Evolutionary conservation across 2,797 vertebrate genomes (phyloP).

Genomic region (Peromyscus nudipes): DNA sequence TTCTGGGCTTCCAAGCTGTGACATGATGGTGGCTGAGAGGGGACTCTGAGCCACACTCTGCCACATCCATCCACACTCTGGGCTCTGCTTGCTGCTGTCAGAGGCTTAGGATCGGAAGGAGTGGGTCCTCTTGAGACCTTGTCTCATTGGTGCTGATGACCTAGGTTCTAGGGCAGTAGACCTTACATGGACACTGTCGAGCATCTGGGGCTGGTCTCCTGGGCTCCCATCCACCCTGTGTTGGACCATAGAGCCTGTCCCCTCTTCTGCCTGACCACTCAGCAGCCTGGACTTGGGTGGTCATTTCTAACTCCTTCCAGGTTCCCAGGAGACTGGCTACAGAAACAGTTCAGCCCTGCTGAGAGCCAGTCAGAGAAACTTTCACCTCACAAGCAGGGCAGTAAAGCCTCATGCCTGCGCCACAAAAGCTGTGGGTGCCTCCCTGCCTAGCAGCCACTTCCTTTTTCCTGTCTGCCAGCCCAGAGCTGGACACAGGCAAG

Average conservation of each 20-base stretch:
- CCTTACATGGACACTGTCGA: neutral
- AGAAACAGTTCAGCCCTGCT: neutral
- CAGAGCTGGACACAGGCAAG: neutral
- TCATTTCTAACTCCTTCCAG: neutral
- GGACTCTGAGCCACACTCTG: neutral
- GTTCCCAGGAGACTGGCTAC: neutral
- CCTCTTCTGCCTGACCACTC: neutral
- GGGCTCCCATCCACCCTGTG: neutral
- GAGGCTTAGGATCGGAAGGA: neutral
- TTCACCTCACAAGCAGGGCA: neutral
- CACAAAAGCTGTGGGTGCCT: neutral
- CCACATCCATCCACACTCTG: neutral
- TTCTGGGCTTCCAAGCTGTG: neutral
- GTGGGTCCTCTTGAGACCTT: neutral
- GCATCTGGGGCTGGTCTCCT: neutral
- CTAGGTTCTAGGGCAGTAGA: neutral
- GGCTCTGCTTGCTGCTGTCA: neutral
- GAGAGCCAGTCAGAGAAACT: neutral
- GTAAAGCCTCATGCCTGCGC: neutral
- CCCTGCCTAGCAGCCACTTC: no score
- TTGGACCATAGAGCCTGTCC: neutral
- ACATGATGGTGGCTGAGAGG: no score
- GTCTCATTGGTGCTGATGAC: accelerated
- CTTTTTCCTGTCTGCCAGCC: neutral
- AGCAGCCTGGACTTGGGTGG: accelerated